These are phyloP conservation scores for Oreohelix idahoensis DNA, from an alignment of 1,140 invertebrate genomes.

Conservation along the genomic window DNA sequence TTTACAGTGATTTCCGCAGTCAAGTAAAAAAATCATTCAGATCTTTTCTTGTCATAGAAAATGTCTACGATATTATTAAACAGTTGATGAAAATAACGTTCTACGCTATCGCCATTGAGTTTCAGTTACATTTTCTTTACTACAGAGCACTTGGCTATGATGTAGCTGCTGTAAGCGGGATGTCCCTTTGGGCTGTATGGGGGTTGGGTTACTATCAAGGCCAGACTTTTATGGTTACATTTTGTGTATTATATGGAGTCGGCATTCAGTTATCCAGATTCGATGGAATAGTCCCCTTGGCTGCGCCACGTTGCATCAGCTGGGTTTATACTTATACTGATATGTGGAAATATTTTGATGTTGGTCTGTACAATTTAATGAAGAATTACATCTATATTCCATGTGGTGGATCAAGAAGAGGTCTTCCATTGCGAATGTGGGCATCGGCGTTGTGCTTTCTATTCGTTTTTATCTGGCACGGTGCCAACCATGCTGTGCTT, in stretches of 20 bases:
- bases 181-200: conserved; percentile 82
- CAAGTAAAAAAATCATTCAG: conserved; percentile 68
- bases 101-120: conserved; percentile 82
- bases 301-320: conserved; percentile 86
- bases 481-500: conserved; percentile 83
- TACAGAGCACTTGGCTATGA: conserved; percentile 79
- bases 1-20: conserved; percentile 80
- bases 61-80: conserved; percentile 17
- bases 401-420: conserved; percentile 74
- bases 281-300: conserved; percentile 84
- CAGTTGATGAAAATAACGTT: conserved; percentile 74
- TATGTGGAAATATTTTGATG: conserved; percentile 83
- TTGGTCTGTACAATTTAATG: conserved; percentile 39
- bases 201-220: conserved; percentile 88
- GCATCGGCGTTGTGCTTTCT: conserved; percentile 86
- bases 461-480: conserved; percentile 94
- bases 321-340: conserved; percentile 92
- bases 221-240: conserved; percentile 92
- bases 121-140: conserved; percentile 85
- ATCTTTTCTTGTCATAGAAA: too few species aligned
- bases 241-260: conserved; percentile 89
- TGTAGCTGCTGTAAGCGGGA: conserved; percentile 55
- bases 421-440: conserved; percentile 77
- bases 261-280: conserved; percentile 81
- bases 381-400: conserved; percentile 86